Evolutionary conservation across 2,113 vertebrate species (phyloP).

Genomic region (Tauraco erythrolophus): DNA sequence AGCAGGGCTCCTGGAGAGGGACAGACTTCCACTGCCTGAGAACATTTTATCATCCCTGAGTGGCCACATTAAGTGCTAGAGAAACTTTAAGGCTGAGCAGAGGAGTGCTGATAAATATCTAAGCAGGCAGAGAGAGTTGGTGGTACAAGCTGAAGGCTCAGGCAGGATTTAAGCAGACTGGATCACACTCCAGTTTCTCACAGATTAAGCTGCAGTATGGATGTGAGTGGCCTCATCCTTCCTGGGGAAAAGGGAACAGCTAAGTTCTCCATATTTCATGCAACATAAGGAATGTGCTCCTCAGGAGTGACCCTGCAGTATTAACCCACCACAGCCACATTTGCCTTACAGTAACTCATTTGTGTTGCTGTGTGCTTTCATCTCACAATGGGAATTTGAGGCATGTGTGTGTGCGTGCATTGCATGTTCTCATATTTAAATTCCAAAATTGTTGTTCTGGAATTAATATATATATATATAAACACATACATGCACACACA

Average conservation of each 20-base stretch:
- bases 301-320: neutral
- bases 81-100: neutral
- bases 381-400: neutral
- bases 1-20: neutral
- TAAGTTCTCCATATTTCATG: neutral
- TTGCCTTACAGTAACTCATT: neutral
- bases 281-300: fast-evolving
- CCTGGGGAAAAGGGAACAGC: neutral
- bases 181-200: neutral
- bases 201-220: neutral
- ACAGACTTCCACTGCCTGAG: neutral
- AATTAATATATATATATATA: neutral
- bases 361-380: neutral
- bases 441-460: neutral
- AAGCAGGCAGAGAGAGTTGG: neutral
- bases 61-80: neutral
- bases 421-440: neutral
- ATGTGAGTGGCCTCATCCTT: neutral
- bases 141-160: neutral
- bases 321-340: neutral
- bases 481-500: neutral
- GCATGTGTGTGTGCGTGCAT: neutral
- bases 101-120: neutral
- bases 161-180: neutral
- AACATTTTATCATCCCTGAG: neutral